Percentiles rank a stretch among this genome's conserved stretches.
These are phyloP conservation scores for Congeria kusceri DNA, from an alignment of 2,888 invertebrate genomes.

Conservation along the genomic window DNA sequence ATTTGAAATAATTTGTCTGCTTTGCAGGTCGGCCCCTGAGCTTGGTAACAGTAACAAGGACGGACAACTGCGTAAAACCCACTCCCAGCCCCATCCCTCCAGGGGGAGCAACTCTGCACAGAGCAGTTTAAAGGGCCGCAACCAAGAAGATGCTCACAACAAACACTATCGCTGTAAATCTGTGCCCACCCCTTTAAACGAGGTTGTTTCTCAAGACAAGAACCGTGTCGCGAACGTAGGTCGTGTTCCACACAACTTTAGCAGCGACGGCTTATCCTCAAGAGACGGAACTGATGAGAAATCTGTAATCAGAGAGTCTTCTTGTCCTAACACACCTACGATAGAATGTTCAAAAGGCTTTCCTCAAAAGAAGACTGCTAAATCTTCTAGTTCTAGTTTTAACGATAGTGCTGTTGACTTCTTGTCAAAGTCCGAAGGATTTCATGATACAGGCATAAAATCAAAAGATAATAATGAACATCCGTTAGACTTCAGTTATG, in stretches of 20 bases:
- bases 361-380: slow-evolving; percentile 32
- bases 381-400: slow-evolving; percentile 37
- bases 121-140: slow-evolving; percentile 46
- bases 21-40: slow-evolving; percentile 84
- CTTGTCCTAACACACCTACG: slow-evolving; percentile 74
- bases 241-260: too few relatives aligned
- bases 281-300: slow-evolving; percentile 3
- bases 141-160: slow-evolving; percentile 63
- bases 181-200: slow-evolving; percentile 72
- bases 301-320: slow-evolving; percentile 35
- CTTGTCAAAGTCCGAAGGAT: slow-evolving; percentile 87
- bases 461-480: slow-evolving; percentile 82
- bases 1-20: neutral
- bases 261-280: neutral
- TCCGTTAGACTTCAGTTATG: slow-evolving; percentile 60
- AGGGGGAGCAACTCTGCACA: slow-evolving; percentile 66
- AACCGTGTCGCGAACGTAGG: slow-evolving; percentile 14
- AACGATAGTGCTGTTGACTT: slow-evolving; percentile 24
- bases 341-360: slow-evolving; percentile 62
- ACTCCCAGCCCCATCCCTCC: slow-evolving; percentile 86
- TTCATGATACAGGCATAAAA: slow-evolving; percentile 88
- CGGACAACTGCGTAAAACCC: slow-evolving; percentile 86
- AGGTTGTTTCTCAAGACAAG: slow-evolving; percentile 45
- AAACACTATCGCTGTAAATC: slow-evolving; percentile 79
- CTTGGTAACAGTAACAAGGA: slow-evolving; percentile 85